A percentile compares a stretch with the other conserved stretches of the same genome.
phyloP scores from a whole-genome alignment of 2,888 invertebrate genomes.

The Neoaliturus tenellus region DNA sequence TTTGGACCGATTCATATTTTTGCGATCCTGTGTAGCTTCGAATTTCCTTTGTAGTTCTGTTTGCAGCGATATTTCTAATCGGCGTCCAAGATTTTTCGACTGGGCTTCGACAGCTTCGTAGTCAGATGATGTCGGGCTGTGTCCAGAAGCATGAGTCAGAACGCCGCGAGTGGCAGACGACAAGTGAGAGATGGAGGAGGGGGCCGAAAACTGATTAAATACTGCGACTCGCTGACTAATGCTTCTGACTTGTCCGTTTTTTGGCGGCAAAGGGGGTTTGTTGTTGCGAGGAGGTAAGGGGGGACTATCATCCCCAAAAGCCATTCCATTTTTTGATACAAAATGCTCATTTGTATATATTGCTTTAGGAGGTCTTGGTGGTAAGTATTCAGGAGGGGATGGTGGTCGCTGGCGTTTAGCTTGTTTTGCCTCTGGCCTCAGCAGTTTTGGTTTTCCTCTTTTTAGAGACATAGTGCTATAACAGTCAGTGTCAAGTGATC shows the following conservation, averaged over 20 bases:
- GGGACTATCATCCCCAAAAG: constrained; percentile 63
- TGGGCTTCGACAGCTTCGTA: constrained; percentile 70
- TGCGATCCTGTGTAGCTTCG: constrained; percentile 11
- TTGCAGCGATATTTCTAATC: constrained; percentile 52
- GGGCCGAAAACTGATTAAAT: constrained; percentile 70
- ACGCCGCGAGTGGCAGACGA: constrained; percentile 60
- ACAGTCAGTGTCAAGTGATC: constrained; percentile 64
- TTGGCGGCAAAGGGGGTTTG: constrained; percentile 68
- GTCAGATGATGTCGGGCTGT: constrained; percentile 74
- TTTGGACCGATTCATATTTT: neutral
- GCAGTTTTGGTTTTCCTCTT: constrained; percentile 62
- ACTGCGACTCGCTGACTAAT: constrained; percentile 75
- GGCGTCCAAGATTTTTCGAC: constrained; percentile 45
- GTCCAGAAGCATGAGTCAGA: constrained; percentile 75
- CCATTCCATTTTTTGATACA: constrained; percentile 55
- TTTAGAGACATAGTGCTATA: constrained; percentile 68
- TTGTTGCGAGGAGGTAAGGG: constrained; percentile 72
- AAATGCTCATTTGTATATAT: constrained; percentile 71
- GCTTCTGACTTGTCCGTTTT: constrained; percentile 72
- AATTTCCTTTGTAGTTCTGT: constrained; percentile 46
- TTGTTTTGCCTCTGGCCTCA: constrained; percentile 64
- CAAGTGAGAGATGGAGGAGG: constrained; percentile 36
- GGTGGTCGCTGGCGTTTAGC: constrained; percentile 71
- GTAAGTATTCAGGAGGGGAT: constrained; percentile 75
- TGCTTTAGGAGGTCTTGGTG: constrained; percentile 77